phyloP scores from a whole-genome alignment of 2,888 invertebrate genomes.

The Alentia gelatinosa region DNA sequence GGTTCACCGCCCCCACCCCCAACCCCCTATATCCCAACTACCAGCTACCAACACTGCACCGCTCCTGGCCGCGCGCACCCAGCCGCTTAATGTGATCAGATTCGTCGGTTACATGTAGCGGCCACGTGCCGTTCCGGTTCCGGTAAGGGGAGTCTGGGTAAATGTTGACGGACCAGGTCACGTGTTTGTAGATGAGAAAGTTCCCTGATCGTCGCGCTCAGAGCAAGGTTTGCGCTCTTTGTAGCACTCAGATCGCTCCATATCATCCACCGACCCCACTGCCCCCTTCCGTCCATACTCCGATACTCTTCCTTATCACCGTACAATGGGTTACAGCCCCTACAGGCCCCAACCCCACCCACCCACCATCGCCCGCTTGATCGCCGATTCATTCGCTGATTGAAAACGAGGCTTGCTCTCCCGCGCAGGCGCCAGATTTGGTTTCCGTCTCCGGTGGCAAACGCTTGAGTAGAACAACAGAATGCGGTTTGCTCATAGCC shows the following conservation, averaged over 20 bases:
- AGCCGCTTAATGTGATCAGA: constrained; percentile 19
- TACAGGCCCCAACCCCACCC: not conserved
- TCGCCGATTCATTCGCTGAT: not conserved
- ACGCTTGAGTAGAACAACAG: too few species aligned
- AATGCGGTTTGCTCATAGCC: too few species aligned
- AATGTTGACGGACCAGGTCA: constrained; percentile 28
- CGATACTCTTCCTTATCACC: not conserved
- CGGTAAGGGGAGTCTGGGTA: constrained; percentile 4
- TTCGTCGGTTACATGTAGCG: not conserved
- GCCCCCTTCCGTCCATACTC: not conserved
- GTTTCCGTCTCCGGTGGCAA: not conserved
- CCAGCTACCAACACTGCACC: not conserved
- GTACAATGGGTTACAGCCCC: not conserved
- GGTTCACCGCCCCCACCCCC: not conserved
- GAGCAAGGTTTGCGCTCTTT: not conserved
- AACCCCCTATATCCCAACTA: not conserved
- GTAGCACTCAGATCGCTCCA: not conserved
- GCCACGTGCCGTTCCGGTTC: not conserved
- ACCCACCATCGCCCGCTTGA: not conserved
- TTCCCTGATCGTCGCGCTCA: not conserved
- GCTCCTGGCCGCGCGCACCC: too few species aligned
- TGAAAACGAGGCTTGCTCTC: not conserved
- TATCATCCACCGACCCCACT: not conserved
- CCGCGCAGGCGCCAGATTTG: not conserved
- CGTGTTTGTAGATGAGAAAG: constrained; percentile 22